A percentile compares a stretch with the other conserved stretches of the same genome.
phyloP scores from a whole-genome alignment of 1,140 invertebrate genomes.

The Procambarus clarkii region DNA sequence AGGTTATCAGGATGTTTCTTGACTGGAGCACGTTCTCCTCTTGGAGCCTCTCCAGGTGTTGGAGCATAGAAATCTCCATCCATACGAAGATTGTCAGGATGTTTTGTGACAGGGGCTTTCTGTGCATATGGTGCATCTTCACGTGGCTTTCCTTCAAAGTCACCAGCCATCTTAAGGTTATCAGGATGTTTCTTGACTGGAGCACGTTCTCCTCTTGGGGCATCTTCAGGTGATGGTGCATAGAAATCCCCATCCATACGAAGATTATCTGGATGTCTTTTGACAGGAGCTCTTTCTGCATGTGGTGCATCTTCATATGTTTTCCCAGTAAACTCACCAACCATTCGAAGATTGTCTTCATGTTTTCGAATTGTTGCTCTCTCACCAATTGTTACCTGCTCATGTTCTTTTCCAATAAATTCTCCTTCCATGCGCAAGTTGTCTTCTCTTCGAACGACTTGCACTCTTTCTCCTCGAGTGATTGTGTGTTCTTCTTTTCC shows the following conservation, averaged over 20 bases:
- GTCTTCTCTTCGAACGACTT: conserved; percentile 77
- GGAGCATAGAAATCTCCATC: conserved; percentile 56
- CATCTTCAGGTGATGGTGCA: conserved; percentile 40
- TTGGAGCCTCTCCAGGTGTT: conserved; percentile 33
- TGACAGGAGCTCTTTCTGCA: conserved; percentile 75
- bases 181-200: conserved; percentile 46
- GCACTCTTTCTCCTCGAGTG: conserved; percentile 76
- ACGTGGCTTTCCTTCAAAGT: conserved; percentile 45
- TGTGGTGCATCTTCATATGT: not conserved
- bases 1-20: conserved; percentile 56
- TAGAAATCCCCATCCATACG: conserved; percentile 43
- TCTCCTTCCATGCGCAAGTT: conserved; percentile 81
- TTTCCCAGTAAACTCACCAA: conserved; percentile 29
- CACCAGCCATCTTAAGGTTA: conserved; percentile 35
- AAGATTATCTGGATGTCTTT: conserved; percentile 72
- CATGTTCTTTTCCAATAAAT: conserved; percentile 74
- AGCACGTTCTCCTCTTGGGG: conserved; percentile 41
- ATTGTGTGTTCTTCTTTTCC: conserved; percentile 39
- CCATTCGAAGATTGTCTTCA: conserved; percentile 71
- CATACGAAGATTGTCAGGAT: conserved; percentile 45
- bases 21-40: conserved; percentile 45
- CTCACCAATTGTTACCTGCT: conserved; percentile 56
- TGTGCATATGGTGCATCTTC: conserved; percentile 43
- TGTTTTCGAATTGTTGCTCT: conserved; percentile 65
- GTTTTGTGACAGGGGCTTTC: conserved; percentile 23